Conservation (phyloP, 2,888 invertebrate genomes). For the Osmoderma eremita region DNA sequence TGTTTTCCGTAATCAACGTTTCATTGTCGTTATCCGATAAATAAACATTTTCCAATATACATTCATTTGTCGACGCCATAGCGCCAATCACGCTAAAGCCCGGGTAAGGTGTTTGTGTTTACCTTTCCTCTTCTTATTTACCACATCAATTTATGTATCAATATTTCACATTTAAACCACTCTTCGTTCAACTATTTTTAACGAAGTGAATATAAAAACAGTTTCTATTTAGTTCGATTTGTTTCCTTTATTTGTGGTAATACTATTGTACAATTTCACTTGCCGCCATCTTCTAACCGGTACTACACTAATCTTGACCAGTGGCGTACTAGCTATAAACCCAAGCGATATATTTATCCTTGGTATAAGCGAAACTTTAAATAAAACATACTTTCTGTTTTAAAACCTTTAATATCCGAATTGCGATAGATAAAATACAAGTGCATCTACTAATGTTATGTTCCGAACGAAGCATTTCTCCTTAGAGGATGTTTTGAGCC, state of each 20-base stretch:
- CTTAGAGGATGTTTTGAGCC: background rate
- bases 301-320: conserved; percentile 38
- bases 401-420: background rate
- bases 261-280: conserved; percentile 42
- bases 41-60: conserved; percentile 44
- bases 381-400: background rate
- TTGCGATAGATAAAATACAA: background rate
- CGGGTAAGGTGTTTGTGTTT: conserved; percentile 41
- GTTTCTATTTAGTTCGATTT: conserved; percentile 27
- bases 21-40: conserved; percentile 32
- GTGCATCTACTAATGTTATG: background rate
- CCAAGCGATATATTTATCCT: background rate
- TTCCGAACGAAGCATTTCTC: too few species aligned
- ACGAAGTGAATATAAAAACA: conserved; percentile 13
- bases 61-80: conserved; percentile 49
- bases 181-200: conserved; percentile 19
- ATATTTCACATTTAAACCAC: conserved; percentile 10
- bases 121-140: conserved; percentile 17
- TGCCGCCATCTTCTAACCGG: conserved; percentile 44
- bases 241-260: conserved; percentile 39
- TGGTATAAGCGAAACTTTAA: background rate
- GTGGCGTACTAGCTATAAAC: conserved; percentile 32
- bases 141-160: conserved; percentile 20
- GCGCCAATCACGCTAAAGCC: conserved; percentile 43
- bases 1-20: conserved; percentile 22